Base-by-base conservation (phyloP, 2,113 vertebrate species). In the Tetraodon nigroviridis region DNA sequence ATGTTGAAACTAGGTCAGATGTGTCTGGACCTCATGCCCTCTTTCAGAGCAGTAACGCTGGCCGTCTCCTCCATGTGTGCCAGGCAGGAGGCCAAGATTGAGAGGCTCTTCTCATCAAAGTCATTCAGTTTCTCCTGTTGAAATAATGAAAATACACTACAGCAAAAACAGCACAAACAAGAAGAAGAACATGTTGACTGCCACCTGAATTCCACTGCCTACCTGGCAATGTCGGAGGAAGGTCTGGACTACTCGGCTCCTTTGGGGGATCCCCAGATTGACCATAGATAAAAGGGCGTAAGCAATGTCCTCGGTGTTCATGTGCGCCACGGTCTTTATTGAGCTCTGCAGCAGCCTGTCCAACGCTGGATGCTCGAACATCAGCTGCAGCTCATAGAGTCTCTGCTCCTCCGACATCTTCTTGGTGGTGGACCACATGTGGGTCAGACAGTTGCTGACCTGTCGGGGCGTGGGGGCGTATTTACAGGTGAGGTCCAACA, bases 101-200 rank as follows among this genome's bases (percentile, higher is more conserved):
- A 94, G 60, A 99, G 58, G 19, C 82, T 68, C 49, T 70, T 90
- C 64, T 92, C 92, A 65, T 95, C 91, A 57, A 95, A 90, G 40
- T 89, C 84, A 75, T 93, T 95, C 76, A 98, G 84, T 24, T 80
- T 93, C 66, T 95, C 94, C 97, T 99, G 75, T n/a, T 44, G n/a
- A 51, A 42, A 40, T 5, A 47, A 0, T 37, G 0, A 6, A 27
- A 27, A 27, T 27, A 58, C 20, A 19, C 45, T 41, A 58, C 21
- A 13, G 51, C 37, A 17, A 7, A 47, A 32, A 69, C 41, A 47
- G 1, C 21, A 27, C 21, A 22, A 15, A 2, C 6, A 5, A n/a
- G n/a, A n/a, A n/a, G 16, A 14, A 22, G 21, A 12, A 13, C 49
- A 16, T 10, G 3, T 14, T 13, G 6, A 15, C 6, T 13, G 4